These are phyloP conservation scores for Indicator maculatus DNA, from an alignment of 2,113 vertebrate species.

Conservation along the genomic window DNA sequence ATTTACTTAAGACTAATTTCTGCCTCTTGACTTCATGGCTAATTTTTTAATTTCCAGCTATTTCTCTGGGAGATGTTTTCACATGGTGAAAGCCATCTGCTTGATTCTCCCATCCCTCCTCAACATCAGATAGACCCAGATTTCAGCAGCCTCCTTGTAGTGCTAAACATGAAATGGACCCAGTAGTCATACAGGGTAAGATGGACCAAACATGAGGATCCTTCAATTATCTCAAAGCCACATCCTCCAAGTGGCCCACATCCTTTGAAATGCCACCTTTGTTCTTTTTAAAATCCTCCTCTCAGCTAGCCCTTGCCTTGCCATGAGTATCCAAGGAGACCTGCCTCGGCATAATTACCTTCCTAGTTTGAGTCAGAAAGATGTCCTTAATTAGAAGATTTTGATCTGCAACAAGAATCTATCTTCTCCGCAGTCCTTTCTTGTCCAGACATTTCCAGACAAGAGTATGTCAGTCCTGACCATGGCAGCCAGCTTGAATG, in stretches of 20 bases:
- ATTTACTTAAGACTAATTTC: neutral
- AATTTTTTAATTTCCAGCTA: neutral
- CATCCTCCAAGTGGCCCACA: fast-evolving
- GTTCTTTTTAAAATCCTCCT: neutral
- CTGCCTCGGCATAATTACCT: neutral
- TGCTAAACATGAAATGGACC: neutral
- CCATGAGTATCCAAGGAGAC: neutral
- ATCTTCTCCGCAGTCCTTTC: neutral
- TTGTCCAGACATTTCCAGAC: neutral
- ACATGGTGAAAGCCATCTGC: neutral
- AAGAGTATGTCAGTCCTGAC: neutral
- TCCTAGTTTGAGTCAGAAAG: neutral
- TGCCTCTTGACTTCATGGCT: neutral
- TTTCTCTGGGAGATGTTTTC: neutral
- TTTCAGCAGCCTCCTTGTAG: neutral
- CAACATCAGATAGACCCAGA: neutral
- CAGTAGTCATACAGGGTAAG: neutral
- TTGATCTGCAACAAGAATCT: neutral
- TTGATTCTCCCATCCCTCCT: neutral
- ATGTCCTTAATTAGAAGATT: neutral
- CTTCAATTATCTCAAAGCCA: neutral
- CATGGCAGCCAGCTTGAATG: neutral
- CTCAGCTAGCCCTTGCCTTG: neutral
- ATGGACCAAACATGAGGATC: neutral
- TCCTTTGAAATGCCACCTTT: neutral